phyloP scores from a whole-genome alignment of 2,888 invertebrate genomes.

The Crematogaster levior region DNA sequence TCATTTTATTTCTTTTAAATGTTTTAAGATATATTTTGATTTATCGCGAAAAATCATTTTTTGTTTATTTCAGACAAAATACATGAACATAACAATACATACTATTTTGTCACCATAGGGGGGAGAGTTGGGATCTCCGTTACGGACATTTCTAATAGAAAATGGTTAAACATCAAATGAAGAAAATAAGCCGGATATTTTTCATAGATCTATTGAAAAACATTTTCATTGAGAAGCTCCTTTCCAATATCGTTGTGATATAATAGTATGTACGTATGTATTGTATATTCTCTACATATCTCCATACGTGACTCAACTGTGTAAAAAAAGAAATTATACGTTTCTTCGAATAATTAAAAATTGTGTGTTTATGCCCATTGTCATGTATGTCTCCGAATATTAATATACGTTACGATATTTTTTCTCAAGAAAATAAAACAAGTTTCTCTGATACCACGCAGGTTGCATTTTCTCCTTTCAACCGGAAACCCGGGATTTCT shows the following conservation, averaged over 20 bases:
- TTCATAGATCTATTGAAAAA: background rate
- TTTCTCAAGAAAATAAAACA: too few species aligned
- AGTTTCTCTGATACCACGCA: too few species aligned
- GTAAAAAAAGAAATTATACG: too few species aligned
- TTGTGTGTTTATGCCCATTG: too few species aligned
- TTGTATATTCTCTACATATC: too few species aligned
- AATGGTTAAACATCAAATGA: background rate
- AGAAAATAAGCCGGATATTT: background rate
- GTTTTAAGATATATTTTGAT: background rate
- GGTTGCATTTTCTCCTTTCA: background rate
- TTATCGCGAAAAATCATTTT: background rate
- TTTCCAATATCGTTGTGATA: too few species aligned
- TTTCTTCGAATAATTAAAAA: too few species aligned
- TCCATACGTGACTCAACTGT: too few species aligned
- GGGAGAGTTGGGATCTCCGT: background rate
- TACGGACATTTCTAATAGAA: background rate
- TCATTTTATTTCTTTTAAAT: background rate
- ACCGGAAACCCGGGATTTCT: background rate
- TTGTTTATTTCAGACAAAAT: background rate
- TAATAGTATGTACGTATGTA: too few species aligned
- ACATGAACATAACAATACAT: background rate
- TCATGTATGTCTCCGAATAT: too few species aligned
- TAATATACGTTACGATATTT: too few species aligned
- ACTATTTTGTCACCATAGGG: background rate
- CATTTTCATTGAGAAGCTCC: background rate